Base-by-base conservation (phyloP, 2,888 invertebrate species). In the Venustoraphidia nigricollis region DNA sequence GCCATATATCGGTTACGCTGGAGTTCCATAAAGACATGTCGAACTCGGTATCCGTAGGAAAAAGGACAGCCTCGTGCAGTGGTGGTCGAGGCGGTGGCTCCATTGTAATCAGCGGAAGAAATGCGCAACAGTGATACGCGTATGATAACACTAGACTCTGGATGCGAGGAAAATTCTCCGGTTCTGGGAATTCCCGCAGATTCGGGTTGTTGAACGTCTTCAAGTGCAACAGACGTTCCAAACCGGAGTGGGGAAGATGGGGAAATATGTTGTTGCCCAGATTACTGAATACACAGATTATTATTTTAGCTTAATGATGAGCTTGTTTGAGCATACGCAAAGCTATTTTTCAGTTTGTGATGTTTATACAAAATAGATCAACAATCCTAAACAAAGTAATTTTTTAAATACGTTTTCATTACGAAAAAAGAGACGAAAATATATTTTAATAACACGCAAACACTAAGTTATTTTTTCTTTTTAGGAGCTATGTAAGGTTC, bases 91-190 rank as follows among this genome's bases (percentile, higher is more conserved):
- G 70, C n/a, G 72, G 72, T 51, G 57, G 63, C 55, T 63, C 69
- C 55, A 64, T 65, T 47, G 77, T 76, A 56, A 77, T 73, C 56
- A 81, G 67, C 42, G 84, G 81, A 60, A 88, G 66, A 68, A 89
- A 93, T 53, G 89, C 84, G 68, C 95, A 95, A 70, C 95, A 96
- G 65, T 96, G 95, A 69, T 95, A 96, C 55, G 95, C 94, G 67
- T 94, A 95, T 1, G 93, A 88, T 38, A 95, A 70, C 39, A 88
- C 81, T 60, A 94, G 72, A 10, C 83, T 84, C 69, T 87, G 82
- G 53, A 94, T 87, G 36, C 83, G 72, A 0, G 93, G 94, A 67
- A 95, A 91, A 47, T 80, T 75, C 53, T 86, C 84, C 0, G 92
- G 88, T 1, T 83, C 75, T 35, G 93, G 94, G 66, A 95, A 94